phyloP scores from a whole-genome alignment of 1,140 invertebrate species.

The Potamilus streckersoni region DNA sequence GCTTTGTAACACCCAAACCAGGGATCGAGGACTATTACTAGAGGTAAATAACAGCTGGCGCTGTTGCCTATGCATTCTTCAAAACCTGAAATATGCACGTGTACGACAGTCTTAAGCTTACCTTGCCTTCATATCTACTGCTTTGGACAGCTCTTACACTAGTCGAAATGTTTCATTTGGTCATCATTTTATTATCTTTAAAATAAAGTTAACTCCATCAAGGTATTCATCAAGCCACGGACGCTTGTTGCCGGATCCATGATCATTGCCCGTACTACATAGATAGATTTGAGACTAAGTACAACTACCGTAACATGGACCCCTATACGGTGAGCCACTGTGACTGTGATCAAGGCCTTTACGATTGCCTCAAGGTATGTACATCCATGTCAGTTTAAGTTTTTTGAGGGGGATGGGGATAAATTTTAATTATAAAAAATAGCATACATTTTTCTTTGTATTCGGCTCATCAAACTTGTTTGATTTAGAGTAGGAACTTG shows the following conservation, averaged over 20 bases:
- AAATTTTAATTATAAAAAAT: too few species aligned
- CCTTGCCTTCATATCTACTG: background rate
- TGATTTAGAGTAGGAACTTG: too few species aligned
- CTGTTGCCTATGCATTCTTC: too few species aligned
- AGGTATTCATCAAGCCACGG: slow-evolving; percentile 31
- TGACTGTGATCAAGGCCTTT: slow-evolving; percentile 30
- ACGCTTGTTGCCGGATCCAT: slow-evolving; percentile 36
- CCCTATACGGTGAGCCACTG: slow-evolving; percentile 35
- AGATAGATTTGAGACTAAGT: slow-evolving; percentile 32
- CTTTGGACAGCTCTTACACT: background rate
- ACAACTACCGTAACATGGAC: slow-evolving; percentile 31
- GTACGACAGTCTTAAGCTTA: background rate
- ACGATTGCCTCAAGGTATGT: slow-evolving; percentile 31
- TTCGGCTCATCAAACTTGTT: too few species aligned
- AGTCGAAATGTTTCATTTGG: background rate
- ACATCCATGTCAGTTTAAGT: background rate
- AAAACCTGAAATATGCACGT: too few species aligned
- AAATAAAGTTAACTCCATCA: background rate
- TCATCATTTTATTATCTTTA: background rate
- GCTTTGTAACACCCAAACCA: too few species aligned
- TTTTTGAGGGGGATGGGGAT: too few species aligned
- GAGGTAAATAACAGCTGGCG: too few species aligned
- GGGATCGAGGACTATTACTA: too few species aligned
- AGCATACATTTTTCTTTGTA: too few species aligned
- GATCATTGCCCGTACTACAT: slow-evolving; percentile 39